Percentiles rank a stretch among this genome's conserved stretches.
These are phyloP conservation scores for Lasioglossum pauxillum DNA, from an alignment of 2,888 invertebrate genomes.

Conservation along the genomic window DNA sequence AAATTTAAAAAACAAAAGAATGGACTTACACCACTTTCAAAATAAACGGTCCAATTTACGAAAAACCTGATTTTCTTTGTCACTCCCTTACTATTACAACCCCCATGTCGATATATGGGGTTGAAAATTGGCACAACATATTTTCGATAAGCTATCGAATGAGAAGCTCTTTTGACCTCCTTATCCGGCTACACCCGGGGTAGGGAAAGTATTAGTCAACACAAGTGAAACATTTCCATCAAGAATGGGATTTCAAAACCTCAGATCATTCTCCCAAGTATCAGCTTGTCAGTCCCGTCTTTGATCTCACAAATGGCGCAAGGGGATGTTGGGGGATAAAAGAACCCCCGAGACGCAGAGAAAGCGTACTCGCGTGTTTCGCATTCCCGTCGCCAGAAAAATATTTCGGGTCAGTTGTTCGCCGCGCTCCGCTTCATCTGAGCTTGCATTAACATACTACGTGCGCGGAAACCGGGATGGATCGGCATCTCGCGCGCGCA, in stretches of 20 bases:
- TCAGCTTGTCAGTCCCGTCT: neutral
- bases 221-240: too few relatives aligned
- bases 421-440: conserved; percentile 26
- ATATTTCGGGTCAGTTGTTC: conserved; percentile 53
- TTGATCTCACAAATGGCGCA: neutral
- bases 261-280: neutral
- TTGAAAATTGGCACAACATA: too few relatives aligned
- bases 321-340: neutral
- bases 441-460: conserved; percentile 60
- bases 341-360: neutral
- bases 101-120: too few relatives aligned
- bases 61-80: too few relatives aligned
- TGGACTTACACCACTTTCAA: too few relatives aligned
- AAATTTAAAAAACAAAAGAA: too few relatives aligned
- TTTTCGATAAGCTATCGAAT: too few relatives aligned
- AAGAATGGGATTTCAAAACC: neutral
- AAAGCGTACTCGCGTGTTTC: conserved; percentile 6
- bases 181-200: too few relatives aligned
- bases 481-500: neutral
- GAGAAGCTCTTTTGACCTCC: too few relatives aligned
- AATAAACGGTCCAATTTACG: too few relatives aligned
- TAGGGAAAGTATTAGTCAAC: too few relatives aligned
- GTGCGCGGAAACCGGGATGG: conserved; percentile 47
- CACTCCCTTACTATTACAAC: too few relatives aligned
- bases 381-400: conserved; percentile 40